phyloP scores from a whole-genome alignment of 1,140 invertebrate genomes.

The Drosophila lowei region DNA sequence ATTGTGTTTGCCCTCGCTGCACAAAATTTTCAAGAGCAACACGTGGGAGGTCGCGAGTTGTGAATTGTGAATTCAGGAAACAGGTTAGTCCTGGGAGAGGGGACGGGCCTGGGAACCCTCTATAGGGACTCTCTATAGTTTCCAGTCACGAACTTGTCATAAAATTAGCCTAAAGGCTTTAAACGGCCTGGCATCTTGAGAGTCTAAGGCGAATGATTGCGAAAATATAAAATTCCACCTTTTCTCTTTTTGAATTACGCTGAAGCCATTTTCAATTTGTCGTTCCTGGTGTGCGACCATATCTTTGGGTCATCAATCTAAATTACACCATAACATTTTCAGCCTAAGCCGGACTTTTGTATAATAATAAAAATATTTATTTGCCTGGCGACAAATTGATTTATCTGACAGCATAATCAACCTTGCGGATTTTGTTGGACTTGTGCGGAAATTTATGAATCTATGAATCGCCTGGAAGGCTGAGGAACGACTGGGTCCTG shows the following conservation, averaged over 20 bases:
- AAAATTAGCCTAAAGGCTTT: constrained; percentile 54
- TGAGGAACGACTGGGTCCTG: no score
- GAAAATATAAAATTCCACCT: constrained; percentile 13
- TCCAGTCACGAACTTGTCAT: constrained; percentile 68
- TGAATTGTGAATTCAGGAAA: constrained; percentile 45
- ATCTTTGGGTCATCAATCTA: constrained; percentile 64
- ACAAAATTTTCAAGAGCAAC: constrained; percentile 48
- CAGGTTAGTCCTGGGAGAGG: constrained; percentile 32
- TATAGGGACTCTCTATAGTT: constrained; percentile 20
- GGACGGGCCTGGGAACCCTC: background rate
- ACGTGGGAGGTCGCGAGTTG: constrained; percentile 44
- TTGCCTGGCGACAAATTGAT: constrained; percentile 73
- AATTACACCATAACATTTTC: constrained; percentile 55
- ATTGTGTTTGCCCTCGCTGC: constrained; percentile 60
- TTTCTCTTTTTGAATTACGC: constrained; percentile 46
- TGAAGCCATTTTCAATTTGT: constrained; percentile 45
- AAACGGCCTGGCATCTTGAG: constrained; percentile 4
- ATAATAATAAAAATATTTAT: constrained; percentile 67
- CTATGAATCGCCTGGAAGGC: constrained; percentile 37
- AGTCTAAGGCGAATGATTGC: constrained; percentile 7
- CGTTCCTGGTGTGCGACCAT: constrained; percentile 16
- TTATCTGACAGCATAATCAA: constrained; percentile 58
- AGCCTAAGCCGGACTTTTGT: constrained; percentile 43
- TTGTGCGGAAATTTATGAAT: constrained; percentile 27
- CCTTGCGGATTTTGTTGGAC: constrained; percentile 60